Conservation (phyloP, 2,797 vertebrate genomes). For the Tamandua tetradactyla region DNA sequence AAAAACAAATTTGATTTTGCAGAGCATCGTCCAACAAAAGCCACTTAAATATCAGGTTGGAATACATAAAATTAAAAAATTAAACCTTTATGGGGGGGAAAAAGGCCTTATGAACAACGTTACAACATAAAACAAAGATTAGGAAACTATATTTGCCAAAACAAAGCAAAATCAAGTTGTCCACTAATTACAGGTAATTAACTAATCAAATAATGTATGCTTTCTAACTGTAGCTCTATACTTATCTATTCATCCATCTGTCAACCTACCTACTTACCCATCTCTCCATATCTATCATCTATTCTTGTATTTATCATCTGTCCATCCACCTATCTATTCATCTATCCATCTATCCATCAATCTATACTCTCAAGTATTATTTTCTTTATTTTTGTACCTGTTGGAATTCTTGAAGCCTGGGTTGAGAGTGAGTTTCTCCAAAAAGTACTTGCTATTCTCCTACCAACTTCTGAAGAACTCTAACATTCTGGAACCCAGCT, state of each 20-base stretch:
- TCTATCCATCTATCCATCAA: background rate
- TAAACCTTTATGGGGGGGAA: background rate
- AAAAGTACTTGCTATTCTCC: too few species aligned
- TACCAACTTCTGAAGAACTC: too few species aligned
- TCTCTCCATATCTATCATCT: too few species aligned
- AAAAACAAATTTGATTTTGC: background rate
- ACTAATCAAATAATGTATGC: background rate
- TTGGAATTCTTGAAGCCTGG: too few species aligned
- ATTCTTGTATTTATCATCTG: too few species aligned
- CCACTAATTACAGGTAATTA: background rate
- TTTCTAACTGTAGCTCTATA: too few species aligned
- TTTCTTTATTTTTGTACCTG: too few species aligned
- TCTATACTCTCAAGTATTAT: background rate
- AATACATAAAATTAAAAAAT: too few species aligned
- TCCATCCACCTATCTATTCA: background rate
- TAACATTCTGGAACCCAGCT: too few species aligned
- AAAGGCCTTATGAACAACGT: background rate
- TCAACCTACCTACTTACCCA: too few species aligned
- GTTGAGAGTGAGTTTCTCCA: too few species aligned
- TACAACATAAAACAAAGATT: background rate
- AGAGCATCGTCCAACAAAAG: background rate
- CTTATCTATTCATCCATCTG: too few species aligned
- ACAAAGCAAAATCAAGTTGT: background rate
- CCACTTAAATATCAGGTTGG: background rate
- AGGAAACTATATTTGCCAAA: background rate